Percentiles rank a stretch among this genome's conserved stretches.
Conservation (phyloP, 2,888 invertebrate species). For the Drosophila pseudotakahashii region DNA sequence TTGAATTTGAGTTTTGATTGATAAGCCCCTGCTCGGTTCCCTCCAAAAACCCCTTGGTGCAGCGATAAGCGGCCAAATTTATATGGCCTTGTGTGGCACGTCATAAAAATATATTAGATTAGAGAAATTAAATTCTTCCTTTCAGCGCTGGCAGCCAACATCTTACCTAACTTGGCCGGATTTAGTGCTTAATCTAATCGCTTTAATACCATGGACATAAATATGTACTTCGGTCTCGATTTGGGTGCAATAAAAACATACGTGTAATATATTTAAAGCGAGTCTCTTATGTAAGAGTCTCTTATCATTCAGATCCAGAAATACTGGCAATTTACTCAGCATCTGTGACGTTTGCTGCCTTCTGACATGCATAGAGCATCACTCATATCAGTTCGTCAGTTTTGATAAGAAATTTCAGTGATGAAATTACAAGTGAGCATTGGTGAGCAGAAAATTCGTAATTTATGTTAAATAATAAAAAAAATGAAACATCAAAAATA, state of each 20-base stretch:
- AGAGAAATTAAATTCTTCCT: conserved; percentile 46
- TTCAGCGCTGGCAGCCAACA: conserved; percentile 19
- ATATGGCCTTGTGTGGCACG: conserved; percentile 38
- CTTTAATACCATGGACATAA: conserved; percentile 17
- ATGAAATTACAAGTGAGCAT: conserved; percentile 14
- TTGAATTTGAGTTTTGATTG: conserved; percentile 60
- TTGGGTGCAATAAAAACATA: conserved; percentile 20
- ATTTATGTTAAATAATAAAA: too few species aligned
- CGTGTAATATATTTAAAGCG: conserved; percentile 1
- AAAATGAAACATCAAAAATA: too few species aligned
- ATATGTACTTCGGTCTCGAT: conserved; percentile 12
- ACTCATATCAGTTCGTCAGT: conserved; percentile 19
- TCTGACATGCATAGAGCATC: not conserved
- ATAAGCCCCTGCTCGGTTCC: conserved; percentile 39
- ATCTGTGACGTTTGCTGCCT: conserved; percentile 19
- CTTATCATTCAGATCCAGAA: not conserved
- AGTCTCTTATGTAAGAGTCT: conserved; percentile 8
- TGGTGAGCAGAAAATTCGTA: conserved; percentile 21
- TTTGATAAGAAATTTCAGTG: not conserved
- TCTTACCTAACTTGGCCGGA: conserved; percentile 43
- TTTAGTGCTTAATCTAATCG: conserved; percentile 38
- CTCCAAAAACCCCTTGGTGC: conserved; percentile 39
- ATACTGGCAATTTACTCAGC: conserved; percentile 25
- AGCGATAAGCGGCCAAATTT: conserved; percentile 44
- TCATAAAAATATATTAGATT: conserved; percentile 55